These are phyloP conservation scores for Phylloscopus trochilus DNA, from an alignment of 2,113 vertebrate species.

Conservation along the genomic window DNA sequence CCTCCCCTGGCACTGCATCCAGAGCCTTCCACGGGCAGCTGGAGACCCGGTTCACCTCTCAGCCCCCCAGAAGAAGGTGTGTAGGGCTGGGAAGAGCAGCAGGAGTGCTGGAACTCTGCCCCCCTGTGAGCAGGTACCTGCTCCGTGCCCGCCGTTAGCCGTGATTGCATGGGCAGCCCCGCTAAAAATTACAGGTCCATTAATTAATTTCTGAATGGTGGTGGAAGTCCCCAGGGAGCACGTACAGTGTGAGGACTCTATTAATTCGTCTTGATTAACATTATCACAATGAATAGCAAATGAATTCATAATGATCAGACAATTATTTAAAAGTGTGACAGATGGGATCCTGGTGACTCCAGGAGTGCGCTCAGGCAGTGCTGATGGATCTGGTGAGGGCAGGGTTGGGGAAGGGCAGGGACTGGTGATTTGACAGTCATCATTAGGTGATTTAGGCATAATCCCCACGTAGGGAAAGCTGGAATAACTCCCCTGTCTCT, in stretches of 20 bases:
- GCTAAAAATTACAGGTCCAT: slow-evolving; percentile 20
- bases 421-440: neutral
- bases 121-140: neutral
- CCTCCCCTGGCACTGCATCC: neutral
- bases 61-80: neutral
- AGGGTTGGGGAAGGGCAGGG: neutral
- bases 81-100: neutral
- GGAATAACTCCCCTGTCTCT: neutral
- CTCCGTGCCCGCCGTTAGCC: neutral
- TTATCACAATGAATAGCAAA: slow-evolving; percentile 62
- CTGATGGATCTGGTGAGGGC: neutral
- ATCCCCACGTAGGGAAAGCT: neutral
- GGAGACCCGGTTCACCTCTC: neutral
- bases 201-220: slow-evolving; percentile 50
- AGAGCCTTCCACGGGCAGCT: neutral
- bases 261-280: slow-evolving; percentile 66
- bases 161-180: slow-evolving; percentile 32
- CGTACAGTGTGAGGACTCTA: slow-evolving; percentile 28
- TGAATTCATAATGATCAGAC: slow-evolving; percentile 56
- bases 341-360: slow-evolving; percentile 31
- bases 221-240: slow-evolving; percentile 20
- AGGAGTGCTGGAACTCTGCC: neutral
- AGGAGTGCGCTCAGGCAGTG: neutral
- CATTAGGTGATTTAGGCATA: neutral
- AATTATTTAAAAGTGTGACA: slow-evolving; percentile 59